phyloP scores from a whole-genome alignment of 1,140 invertebrate genomes.

The Pseudomyrmex dendroicus region DNA sequence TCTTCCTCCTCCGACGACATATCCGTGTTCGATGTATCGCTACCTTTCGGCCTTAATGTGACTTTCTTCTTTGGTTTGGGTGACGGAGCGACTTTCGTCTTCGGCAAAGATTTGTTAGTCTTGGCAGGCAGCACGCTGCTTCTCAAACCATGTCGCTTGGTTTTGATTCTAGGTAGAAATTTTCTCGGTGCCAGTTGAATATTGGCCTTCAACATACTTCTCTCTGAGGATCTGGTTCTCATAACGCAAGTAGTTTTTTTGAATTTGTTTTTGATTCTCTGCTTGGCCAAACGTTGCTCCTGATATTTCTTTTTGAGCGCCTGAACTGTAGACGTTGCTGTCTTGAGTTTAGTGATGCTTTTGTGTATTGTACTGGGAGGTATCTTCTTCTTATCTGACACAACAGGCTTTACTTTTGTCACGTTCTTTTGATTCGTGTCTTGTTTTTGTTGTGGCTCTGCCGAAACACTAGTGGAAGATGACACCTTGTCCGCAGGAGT shows the following conservation, averaged over 20 bases:
- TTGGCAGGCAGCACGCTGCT: conserved; percentile 76
- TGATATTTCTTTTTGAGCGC: conserved; percentile 89
- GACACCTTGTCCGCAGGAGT: conserved; percentile 53
- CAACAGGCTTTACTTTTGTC: conserved; percentile 72
- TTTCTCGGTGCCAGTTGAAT: conserved; percentile 75
- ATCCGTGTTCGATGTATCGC: conserved; percentile 77
- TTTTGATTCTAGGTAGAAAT: conserved; percentile 75
- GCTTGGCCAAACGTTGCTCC: conserved; percentile 87
- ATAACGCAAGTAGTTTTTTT: conserved; percentile 80
- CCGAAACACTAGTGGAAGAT: conserved; percentile 65
- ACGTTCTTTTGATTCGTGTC: conserved; percentile 65
- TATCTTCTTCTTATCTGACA: conserved; percentile 72
- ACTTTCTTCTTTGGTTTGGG: conserved; percentile 71
- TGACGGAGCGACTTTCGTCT: conserved; percentile 54
- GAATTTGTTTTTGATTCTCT: conserved; percentile 81
- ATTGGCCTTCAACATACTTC: conserved; percentile 70
- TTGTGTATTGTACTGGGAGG: conserved; percentile 66
- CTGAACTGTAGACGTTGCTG: conserved; percentile 85
- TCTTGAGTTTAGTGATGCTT: conserved; percentile 77
- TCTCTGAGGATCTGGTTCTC: conserved; percentile 80
- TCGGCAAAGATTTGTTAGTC: conserved; percentile 62
- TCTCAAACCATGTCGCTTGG: conserved; percentile 79
- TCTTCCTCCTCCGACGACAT: conserved; percentile 81
- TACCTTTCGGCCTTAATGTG: conserved; percentile 68
- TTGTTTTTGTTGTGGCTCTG: conserved; percentile 61